Conservation (phyloP, 1,140 invertebrate genomes). For the Gryllus bimaculatus region DNA sequence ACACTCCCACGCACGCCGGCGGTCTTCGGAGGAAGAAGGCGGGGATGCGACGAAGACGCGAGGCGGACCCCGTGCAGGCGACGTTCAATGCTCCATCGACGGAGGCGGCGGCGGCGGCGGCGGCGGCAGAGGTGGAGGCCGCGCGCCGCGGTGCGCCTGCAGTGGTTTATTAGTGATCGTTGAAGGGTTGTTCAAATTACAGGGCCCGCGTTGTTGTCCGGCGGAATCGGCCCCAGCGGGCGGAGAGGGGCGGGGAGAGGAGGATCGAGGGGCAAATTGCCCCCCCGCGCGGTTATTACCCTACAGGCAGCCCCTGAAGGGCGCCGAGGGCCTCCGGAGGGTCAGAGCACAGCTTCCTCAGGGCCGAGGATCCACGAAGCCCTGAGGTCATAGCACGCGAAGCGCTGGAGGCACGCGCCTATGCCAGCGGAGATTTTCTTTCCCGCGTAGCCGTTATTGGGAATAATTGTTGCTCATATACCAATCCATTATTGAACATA, state of each 20-base stretch:
- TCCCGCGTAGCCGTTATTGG: too few relatives aligned
- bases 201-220: background rate
- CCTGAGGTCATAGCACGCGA: too few relatives aligned
- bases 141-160: background rate
- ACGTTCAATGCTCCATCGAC: background rate
- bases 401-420: too few relatives aligned
- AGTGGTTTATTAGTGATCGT: background rate
- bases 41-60: background rate
- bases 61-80: background rate
- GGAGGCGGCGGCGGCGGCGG: too few relatives aligned
- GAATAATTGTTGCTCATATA: too few relatives aligned
- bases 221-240: background rate
- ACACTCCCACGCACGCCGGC: too few relatives aligned
- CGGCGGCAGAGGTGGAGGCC: too few relatives aligned
- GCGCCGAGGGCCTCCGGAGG: too few relatives aligned
- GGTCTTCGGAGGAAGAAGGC: background rate
- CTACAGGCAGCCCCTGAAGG: background rate
- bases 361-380: too few relatives aligned
- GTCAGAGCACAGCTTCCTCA: too few relatives aligned
- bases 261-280: background rate
- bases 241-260: background rate
- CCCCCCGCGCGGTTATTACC: background rate
- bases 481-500: too few relatives aligned
- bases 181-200: slow-evolving; percentile 4
- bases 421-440: too few relatives aligned